Base-by-base conservation (phyloP, 2,888 invertebrate species). In the Lasioglossum morio region DNA sequence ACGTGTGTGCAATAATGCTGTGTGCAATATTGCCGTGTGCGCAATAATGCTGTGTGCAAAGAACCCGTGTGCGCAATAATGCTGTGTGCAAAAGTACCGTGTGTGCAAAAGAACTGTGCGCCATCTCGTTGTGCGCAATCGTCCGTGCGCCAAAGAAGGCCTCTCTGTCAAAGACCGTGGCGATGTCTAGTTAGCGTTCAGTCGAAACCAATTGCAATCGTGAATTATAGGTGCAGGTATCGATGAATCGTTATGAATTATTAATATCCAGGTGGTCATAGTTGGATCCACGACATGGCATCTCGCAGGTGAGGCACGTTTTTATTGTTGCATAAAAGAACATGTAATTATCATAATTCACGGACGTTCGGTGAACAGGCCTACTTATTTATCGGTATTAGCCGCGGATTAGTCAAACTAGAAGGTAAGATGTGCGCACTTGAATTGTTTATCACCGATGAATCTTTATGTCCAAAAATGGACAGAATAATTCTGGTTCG, bases 261-360 rank as follows among this genome's bases (percentile, higher is more conserved):
- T 93, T 92, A 91, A 93, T 91, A 92, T 90, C 89, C 90, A 89
- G 89, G 86, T 91, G 90, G 92, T 91, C 86, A 90, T 91, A 92
- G 92, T 90, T 91, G 89, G 89, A 90, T 91, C 91, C 90, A 90
- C 94, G 93, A 93, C 91, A 95, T 95, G 95, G 95, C 94, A 95
- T 95, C 95, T 87, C 95, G 95, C 93, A 95, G 95, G 95, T 95
- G 91, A 95, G 95, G 89, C 91, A 91, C 88, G 88, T 91, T 92
- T 93, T 89, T 91, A 70, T 90, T 86, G 87, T 88, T 88, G 84
- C 87, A 81, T 89, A 88, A 90, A 89, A 86, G 69, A 91, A 88
- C 85, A 82, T 87, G 74, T 88, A 89, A 92, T 92, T 91, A 92
- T 90, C 91, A 92, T 92, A 92, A 93, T 92, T 91, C 91, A 91